Evolutionary conservation across 1,140 invertebrate genomes (phyloP).

Genomic region (Drosophila mayri): DNA sequence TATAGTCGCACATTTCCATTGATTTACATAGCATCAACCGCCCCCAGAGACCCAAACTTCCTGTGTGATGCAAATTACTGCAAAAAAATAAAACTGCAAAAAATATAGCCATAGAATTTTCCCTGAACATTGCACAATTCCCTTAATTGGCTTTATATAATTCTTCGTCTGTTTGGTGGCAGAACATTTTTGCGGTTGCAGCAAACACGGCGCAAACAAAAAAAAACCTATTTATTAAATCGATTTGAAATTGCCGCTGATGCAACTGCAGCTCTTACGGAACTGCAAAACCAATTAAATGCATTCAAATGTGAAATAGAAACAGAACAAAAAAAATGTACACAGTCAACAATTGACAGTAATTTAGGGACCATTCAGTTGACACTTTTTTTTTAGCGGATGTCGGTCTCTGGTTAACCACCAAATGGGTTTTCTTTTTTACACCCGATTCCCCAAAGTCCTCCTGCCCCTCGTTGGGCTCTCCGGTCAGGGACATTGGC

Average conservation of each 20-base stretch:
- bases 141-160: constrained; percentile 70
- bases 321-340: constrained; percentile 7
- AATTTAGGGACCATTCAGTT: constrained; percentile 56
- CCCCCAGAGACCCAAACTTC: background rate
- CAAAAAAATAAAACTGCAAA: background rate
- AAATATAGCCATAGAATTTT: constrained; percentile 6
- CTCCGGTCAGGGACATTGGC: constrained; percentile 19
- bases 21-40: constrained; percentile 36
- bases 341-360: constrained; percentile 47
- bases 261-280: constrained; percentile 12
- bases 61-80: constrained; percentile 25
- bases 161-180: constrained; percentile 37
- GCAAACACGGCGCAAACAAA: constrained; percentile 12
- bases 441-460: constrained; percentile 4
- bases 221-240: constrained; percentile 50
- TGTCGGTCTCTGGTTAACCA: constrained; percentile 45
- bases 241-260: constrained; percentile 53
- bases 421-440: constrained; percentile 27
- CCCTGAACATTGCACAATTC: constrained; percentile 57
- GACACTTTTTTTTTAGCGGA: constrained; percentile 38
- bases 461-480: background rate
- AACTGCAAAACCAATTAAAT: constrained; percentile 68
- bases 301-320: constrained; percentile 61
- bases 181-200: constrained; percentile 62
- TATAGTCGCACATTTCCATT: constrained; percentile 22